phyloP scores from a whole-genome alignment of 2,797 vertebrate species.

The Xiphorhynchus erythropygius region DNA sequence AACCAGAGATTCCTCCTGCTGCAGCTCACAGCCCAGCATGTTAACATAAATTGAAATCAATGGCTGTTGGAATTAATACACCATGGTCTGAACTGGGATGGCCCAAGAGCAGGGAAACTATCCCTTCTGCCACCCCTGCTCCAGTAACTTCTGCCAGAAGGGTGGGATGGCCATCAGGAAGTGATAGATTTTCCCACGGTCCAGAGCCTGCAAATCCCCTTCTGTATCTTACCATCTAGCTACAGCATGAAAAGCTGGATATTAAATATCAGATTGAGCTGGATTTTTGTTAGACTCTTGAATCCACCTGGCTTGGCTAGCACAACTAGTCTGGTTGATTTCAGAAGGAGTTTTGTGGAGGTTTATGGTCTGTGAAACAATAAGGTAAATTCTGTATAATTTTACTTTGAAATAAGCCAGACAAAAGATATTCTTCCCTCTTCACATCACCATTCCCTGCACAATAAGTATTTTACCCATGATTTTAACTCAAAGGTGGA shows the following conservation, averaged over 20 bases:
- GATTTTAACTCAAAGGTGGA: slow-evolving; percentile 9
- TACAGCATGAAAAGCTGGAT: background rate
- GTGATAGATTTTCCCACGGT: background rate
- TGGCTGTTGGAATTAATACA: background rate
- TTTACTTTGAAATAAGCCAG: slow-evolving; percentile 39
- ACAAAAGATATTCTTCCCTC: background rate
- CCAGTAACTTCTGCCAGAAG: background rate
- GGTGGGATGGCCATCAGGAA: background rate
- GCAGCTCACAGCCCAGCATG: background rate
- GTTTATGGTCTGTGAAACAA: background rate
- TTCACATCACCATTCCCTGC: background rate
- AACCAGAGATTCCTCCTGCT: background rate
- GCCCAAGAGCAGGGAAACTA: background rate
- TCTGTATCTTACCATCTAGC: background rate
- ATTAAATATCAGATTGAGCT: background rate
- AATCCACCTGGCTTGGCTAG: background rate
- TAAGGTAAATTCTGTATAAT: slow-evolving; percentile 4
- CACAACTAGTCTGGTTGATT: background rate
- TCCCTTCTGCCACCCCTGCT: background rate
- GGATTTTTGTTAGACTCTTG: background rate
- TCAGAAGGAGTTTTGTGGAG: background rate
- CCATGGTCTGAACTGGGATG: background rate
- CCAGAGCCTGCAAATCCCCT: background rate
- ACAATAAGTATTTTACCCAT: background rate
- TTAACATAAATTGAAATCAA: slow-evolving; percentile 28